Evolutionary conservation across 2,113 vertebrate species (phyloP).

Genomic region (Ranitomeya imitator): DNA sequence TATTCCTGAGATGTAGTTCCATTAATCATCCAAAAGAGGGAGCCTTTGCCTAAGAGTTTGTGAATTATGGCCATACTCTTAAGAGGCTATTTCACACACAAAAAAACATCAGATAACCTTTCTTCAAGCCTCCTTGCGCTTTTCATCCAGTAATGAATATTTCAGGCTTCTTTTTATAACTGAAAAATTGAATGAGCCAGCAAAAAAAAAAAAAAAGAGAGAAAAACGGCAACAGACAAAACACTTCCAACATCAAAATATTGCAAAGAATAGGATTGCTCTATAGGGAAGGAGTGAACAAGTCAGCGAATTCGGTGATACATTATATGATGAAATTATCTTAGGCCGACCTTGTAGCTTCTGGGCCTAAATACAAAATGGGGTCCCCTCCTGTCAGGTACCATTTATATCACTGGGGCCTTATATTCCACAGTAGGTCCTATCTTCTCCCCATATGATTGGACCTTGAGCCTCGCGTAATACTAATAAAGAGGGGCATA

Average conservation of each 20-base stretch:
- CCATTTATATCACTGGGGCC: background rate
- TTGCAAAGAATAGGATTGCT: background rate
- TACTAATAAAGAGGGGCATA: too few relatives aligned
- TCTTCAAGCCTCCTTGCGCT: background rate
- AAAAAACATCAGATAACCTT: background rate
- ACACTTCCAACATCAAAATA: background rate
- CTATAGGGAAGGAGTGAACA: background rate
- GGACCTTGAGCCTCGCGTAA: too few relatives aligned
- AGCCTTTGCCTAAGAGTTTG: background rate
- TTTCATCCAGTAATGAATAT: conserved; percentile 31
- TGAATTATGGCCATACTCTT: background rate
- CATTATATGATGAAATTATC: background rate
- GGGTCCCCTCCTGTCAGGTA: background rate
- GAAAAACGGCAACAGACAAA: background rate
- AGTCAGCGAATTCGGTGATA: background rate
- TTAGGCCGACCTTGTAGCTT: background rate
- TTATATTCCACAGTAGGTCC: background rate
- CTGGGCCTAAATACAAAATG: background rate
- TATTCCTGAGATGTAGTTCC: background rate
- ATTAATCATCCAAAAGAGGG: conserved; percentile 10
- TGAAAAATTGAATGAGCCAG: conserved; percentile 19
- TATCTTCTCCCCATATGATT: too few relatives aligned
- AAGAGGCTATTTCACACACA: background rate
- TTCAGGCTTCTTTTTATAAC: conserved; percentile 40
- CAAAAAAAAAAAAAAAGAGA: background rate